Conservation (phyloP, 2,888 invertebrate species). For the Eurytoma adleriae region DNA sequence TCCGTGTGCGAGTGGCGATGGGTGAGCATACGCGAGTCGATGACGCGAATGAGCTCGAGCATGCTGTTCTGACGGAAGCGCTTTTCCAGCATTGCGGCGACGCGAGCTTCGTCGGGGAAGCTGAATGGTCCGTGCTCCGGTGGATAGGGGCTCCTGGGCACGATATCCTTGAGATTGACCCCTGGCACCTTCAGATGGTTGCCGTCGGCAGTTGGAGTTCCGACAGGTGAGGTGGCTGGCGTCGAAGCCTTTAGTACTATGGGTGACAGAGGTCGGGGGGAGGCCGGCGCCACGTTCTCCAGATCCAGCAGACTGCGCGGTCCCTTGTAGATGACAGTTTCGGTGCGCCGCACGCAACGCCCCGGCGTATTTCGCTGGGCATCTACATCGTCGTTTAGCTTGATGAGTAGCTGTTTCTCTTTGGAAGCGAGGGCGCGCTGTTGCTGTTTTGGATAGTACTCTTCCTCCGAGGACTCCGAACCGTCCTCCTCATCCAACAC, state of each 20-base stretch:
- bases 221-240: slow-evolving; percentile 37
- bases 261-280: slow-evolving; percentile 28
- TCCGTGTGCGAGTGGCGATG: slow-evolving; percentile 57
- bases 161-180: slow-evolving; percentile 60
- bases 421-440: not conserved
- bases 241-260: not conserved
- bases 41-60: slow-evolving; percentile 70
- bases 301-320: slow-evolving; percentile 51
- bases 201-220: slow-evolving; percentile 53
- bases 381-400: slow-evolving; percentile 38
- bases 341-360: slow-evolving; percentile 64
- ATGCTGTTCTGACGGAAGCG: slow-evolving; percentile 67
- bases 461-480: slow-evolving; percentile 52
- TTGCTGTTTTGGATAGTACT: slow-evolving; percentile 43
- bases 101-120: slow-evolving; percentile 38
- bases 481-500: slow-evolving; percentile 24
- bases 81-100: slow-evolving; percentile 59
- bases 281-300: slow-evolving; percentile 5
- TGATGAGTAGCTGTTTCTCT: slow-evolving; percentile 29
- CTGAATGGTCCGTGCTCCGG: slow-evolving; percentile 6
- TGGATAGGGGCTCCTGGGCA: slow-evolving; percentile 62
- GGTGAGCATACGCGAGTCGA: slow-evolving; percentile 70
- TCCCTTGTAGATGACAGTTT: slow-evolving; percentile 70
- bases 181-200: slow-evolving; percentile 62
- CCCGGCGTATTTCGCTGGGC: slow-evolving; percentile 24